These are phyloP conservation scores for Grammomys surdaster DNA, from an alignment of 2,113 vertebrate genomes.

Conservation along the genomic window DNA sequence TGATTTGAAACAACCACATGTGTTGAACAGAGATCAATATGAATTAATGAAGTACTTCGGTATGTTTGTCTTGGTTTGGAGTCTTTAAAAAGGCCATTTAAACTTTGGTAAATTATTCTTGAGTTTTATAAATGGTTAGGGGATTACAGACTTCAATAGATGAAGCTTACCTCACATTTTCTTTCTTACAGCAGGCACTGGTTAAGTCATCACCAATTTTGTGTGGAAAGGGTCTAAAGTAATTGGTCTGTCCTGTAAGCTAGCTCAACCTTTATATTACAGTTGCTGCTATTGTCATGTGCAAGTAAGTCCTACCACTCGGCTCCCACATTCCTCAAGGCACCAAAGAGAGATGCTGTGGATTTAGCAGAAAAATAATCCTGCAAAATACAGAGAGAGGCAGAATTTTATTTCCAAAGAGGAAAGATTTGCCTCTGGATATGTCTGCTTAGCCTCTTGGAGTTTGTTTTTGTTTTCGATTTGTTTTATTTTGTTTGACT, in stretches of 20 bases:
- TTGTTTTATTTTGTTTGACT: not conserved
- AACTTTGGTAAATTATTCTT: constrained; percentile 34
- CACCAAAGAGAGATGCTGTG: not conserved
- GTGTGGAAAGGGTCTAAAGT: not conserved
- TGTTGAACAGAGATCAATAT: not conserved
- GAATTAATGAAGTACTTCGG: constrained; percentile 52
- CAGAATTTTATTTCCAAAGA: not conserved
- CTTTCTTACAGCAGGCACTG: constrained; percentile 5
- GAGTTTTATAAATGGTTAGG: not conserved
- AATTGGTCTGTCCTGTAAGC: not conserved
- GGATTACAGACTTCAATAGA: not conserved
- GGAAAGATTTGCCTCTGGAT: not conserved
- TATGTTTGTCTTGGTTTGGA: constrained; percentile 1
- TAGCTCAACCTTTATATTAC: constrained; percentile 6
- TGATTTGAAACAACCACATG: constrained; percentile 32
- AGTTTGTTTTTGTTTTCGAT: not conserved
- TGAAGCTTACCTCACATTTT: not conserved
- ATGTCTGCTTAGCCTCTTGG: not conserved
- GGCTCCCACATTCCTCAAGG: not conserved
- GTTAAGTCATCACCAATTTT: constrained; percentile 27
- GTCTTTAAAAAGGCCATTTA: not conserved
- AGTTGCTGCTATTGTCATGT: not conserved
- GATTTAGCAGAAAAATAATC: constrained; percentile 35
- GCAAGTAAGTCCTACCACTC: not conserved
- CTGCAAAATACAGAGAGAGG: not conserved